A percentile compares a stretch with the other conserved stretches of the same genome.
Evolutionary conservation across 2,113 vertebrate species (phyloP).

Genomic region (Alaudala cheleensis): DNA sequence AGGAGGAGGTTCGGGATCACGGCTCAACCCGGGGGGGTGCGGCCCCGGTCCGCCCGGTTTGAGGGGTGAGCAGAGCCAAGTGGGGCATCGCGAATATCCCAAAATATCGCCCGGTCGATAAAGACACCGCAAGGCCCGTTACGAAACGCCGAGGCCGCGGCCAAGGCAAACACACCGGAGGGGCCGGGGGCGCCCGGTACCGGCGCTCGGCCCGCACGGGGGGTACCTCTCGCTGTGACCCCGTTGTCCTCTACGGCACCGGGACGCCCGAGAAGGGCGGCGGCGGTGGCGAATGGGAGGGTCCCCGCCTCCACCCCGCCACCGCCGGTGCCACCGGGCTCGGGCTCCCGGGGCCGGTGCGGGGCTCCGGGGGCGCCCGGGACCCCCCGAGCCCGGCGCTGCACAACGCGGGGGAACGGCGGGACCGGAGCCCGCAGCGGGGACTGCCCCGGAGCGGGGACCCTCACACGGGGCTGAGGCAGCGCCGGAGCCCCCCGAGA

Average conservation of each 20-base stretch:
- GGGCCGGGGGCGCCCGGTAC: background rate
- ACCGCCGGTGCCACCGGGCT: background rate
- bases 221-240: background rate
- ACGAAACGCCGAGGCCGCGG: background rate
- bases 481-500: background rate
- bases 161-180: background rate
- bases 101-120: conserved; percentile 23
- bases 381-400: background rate
- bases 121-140: background rate
- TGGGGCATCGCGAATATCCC: background rate
- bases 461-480: background rate
- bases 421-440: background rate
- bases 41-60: background rate
- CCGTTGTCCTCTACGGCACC: background rate
- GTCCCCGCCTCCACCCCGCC: background rate
- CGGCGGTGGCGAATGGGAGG: too few species aligned
- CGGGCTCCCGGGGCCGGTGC: background rate
- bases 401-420: background rate
- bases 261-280: background rate
- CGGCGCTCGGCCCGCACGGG: background rate
- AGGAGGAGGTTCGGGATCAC: background rate
- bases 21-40: background rate
- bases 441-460: too few species aligned
- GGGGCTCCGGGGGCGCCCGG: background rate
- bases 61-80: background rate